Conservation (phyloP, 2,113 vertebrate species). For the Dicentrarchus labrax region DNA sequence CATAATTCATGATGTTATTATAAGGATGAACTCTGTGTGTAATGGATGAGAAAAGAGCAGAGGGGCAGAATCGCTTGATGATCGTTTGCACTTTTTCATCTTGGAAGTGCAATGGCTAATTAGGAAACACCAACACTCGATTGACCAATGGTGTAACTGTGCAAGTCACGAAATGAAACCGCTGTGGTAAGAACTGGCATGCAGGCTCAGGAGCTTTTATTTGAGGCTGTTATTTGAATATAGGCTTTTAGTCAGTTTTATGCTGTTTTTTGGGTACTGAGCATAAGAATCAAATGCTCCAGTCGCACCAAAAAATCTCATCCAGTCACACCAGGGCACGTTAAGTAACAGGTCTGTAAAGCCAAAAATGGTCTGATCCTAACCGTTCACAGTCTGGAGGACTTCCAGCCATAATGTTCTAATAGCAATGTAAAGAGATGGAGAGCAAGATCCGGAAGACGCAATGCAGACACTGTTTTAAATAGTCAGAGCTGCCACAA, state of each 20-base stretch:
- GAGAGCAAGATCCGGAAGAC: not conserved
- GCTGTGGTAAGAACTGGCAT: too few relatives aligned
- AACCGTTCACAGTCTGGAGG: not conserved
- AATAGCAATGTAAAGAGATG: not conserved
- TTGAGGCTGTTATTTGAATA: not conserved
- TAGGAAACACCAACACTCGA: too few relatives aligned
- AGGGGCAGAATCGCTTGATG: too few relatives aligned
- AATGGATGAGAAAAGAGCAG: too few relatives aligned
- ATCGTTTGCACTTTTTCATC: too few relatives aligned
- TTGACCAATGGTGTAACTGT: too few relatives aligned
- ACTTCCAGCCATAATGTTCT: not conserved
- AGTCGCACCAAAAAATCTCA: not conserved
- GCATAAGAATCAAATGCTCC: not conserved
- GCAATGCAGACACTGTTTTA: not conserved
- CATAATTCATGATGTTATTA: too few relatives aligned
- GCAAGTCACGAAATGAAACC: too few relatives aligned
- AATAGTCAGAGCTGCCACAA: not conserved
- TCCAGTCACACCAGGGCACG: not conserved
- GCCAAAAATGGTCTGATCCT: slow-evolving; percentile 9
- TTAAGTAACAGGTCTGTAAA: not conserved
- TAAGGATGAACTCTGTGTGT: too few relatives aligned
- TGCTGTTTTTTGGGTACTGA: not conserved
- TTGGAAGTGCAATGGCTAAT: too few relatives aligned
- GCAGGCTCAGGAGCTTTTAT: too few relatives aligned
- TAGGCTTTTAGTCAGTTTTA: not conserved